A percentile compares a stretch with the other conserved stretches of the same genome.
These are phyloP conservation scores for Hirtodrosophila histrioides DNA, from an alignment of 2,888 invertebrate genomes.

Conservation along the genomic window DNA sequence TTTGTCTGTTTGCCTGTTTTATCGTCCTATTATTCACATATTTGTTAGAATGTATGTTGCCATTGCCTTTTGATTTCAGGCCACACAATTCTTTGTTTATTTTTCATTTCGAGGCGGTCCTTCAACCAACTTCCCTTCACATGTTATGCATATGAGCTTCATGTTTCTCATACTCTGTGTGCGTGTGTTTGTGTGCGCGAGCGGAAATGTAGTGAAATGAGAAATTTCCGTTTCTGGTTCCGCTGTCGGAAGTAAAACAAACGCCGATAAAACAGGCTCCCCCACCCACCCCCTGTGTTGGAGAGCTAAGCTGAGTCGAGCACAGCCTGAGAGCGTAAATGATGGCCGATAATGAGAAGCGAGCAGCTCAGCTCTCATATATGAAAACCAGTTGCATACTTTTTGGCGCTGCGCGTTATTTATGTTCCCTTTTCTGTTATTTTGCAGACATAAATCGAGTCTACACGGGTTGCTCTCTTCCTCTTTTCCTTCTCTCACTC, in stretches of 20 bases:
- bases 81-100: slow-evolving; percentile 65
- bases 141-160: slow-evolving; percentile 69
- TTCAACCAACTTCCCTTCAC: slow-evolving; percentile 14
- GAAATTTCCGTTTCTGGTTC: slow-evolving; percentile 80
- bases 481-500: background rate
- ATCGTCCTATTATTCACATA: slow-evolving; percentile 73
- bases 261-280: slow-evolving; percentile 70
- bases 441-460: slow-evolving; percentile 57
- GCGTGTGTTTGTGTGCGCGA: slow-evolving; percentile 21
- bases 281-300: slow-evolving; percentile 7
- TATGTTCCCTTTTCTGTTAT: slow-evolving; percentile 57
- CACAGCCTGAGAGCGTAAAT: slow-evolving; percentile 47
- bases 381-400: slow-evolving; percentile 71
- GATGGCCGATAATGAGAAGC: slow-evolving; percentile 67
- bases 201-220: slow-evolving; percentile 78
- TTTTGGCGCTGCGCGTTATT: slow-evolving; percentile 52
- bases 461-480: slow-evolving; percentile 4
- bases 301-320: slow-evolving; percentile 40
- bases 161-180: slow-evolving; percentile 22
- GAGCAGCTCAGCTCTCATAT: slow-evolving; percentile 32
- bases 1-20: slow-evolving; percentile 57
- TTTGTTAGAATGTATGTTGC: slow-evolving; percentile 66
- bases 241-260: slow-evolving; percentile 78
- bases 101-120: slow-evolving; percentile 52
- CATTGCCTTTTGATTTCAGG: slow-evolving; percentile 60